Conservation (phyloP, 2,113 vertebrate species). For the Grantiella picta region DNA sequence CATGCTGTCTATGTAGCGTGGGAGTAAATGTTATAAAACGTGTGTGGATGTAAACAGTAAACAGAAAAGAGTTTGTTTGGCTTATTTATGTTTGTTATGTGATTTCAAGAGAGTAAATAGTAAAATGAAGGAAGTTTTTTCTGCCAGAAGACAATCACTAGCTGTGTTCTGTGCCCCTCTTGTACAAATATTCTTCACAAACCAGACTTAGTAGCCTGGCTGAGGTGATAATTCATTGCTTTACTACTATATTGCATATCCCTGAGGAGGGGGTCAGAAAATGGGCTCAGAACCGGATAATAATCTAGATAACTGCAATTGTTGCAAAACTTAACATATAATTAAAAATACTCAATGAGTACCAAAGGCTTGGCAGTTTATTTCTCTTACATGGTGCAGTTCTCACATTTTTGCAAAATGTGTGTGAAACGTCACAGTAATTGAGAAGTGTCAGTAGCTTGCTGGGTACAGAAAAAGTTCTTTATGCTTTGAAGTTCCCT, state of each 20-base stretch:
- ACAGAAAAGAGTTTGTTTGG: background rate
- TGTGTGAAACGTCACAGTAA: background rate
- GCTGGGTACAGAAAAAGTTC: background rate
- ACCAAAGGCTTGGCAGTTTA: background rate
- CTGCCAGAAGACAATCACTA: background rate
- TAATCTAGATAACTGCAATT: background rate
- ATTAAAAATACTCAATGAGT: background rate
- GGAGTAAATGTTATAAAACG: background rate
- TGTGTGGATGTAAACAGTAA: background rate
- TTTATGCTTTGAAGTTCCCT: constrained; percentile 4
- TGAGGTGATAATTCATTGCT: background rate
- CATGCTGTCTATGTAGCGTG: background rate
- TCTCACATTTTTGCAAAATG: background rate
- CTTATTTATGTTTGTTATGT: background rate
- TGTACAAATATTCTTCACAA: background rate
- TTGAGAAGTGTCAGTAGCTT: background rate
- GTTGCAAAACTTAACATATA: background rate
- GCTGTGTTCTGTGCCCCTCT: background rate
- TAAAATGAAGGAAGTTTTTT: background rate
- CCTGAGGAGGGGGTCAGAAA: background rate
- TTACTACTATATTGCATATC: background rate
- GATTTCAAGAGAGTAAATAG: background rate
- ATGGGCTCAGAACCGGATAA: background rate
- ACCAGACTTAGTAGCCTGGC: background rate
- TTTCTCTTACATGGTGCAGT: background rate